Percentiles rank a stretch among this genome's conserved stretches.
Evolutionary conservation across 2,113 vertebrate species (phyloP).

Genomic region (Cyanoramphus novaezelandiae): DNA sequence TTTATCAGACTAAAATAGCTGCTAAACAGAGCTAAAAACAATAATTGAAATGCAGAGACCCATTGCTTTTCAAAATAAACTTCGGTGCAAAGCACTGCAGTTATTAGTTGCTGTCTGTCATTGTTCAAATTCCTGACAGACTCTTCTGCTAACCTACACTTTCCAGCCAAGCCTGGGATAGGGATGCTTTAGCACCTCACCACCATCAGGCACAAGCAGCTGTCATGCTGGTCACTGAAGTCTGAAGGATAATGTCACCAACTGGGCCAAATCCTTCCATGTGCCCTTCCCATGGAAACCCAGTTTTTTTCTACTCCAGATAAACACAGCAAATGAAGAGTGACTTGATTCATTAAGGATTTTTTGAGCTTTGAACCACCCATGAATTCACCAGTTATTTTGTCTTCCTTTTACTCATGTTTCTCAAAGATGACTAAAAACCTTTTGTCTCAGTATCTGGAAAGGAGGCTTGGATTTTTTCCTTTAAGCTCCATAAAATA

Average conservation of each 20-base stretch:
- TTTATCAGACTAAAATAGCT: slow-evolving; percentile 44
- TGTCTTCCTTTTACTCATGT: not conserved
- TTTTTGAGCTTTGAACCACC: not conserved
- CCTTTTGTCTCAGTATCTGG: not conserved
- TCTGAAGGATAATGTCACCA: not conserved
- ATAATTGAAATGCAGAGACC: slow-evolving; percentile 11
- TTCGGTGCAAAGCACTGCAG: not conserved
- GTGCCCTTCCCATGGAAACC: not conserved
- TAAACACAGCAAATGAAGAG: slow-evolving; percentile 15
- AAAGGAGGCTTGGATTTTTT: not conserved
- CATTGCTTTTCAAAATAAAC: slow-evolving; percentile 22
- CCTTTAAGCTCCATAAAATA: not conserved
- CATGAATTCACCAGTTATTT: not conserved
- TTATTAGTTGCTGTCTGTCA: not conserved
- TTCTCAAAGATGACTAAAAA: not conserved
- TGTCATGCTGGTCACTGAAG: not conserved
- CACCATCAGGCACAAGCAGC: not conserved
- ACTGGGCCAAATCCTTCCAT: not conserved
- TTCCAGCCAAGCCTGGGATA: not conserved
- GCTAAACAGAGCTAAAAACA: slow-evolving; percentile 50
- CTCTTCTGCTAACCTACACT: not conserved
- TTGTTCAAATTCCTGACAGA: not conserved
- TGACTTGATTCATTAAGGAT: not conserved
- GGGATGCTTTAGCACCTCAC: not conserved
- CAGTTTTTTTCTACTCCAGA: not conserved